Evolutionary conservation across 2,797 vertebrate species (phyloP).

Genomic region (Notamacropus eugenii): DNA sequence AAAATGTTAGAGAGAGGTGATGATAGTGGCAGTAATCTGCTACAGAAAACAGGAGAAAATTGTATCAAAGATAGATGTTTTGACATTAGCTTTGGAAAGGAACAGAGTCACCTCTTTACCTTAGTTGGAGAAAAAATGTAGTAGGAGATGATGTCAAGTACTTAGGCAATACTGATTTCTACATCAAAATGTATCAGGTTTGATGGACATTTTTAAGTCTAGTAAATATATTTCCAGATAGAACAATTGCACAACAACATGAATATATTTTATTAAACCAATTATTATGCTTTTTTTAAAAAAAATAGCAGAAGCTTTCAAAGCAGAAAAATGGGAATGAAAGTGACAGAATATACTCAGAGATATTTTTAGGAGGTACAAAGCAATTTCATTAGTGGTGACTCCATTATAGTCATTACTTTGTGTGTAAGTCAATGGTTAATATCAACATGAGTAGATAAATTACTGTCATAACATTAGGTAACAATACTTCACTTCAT

Average conservation of each 20-base stretch:
- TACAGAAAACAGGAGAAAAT: too few species aligned
- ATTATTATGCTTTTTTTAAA: conserved; percentile 71
- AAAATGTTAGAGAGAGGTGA: too few species aligned
- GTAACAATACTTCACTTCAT: conserved; percentile 69
- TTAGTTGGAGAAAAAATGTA: too few species aligned
- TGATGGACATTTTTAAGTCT: conserved; percentile 38
- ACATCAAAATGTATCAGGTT: too few species aligned
- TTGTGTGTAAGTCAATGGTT: conserved; percentile 57
- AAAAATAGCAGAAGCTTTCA: conserved; percentile 76
- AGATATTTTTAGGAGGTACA: conserved; percentile 58
- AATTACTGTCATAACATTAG: conserved; percentile 63
- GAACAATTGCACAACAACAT: conserved; percentile 70
- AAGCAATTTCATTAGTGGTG: conserved; percentile 71
- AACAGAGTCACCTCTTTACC: too few species aligned
- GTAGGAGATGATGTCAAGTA: too few species aligned
- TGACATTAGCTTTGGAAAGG: too few species aligned
- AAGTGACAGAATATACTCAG: conserved; percentile 38
- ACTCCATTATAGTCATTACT: conserved; percentile 36
- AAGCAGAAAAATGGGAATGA: conserved; percentile 64
- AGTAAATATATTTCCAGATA: conserved; percentile 70
- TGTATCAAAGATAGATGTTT: too few species aligned
- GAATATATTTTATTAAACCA: conserved; percentile 61
- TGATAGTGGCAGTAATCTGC: too few species aligned
- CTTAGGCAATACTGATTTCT: too few species aligned
- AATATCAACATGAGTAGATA: conserved; percentile 57